A percentile compares a stretch with the other conserved stretches of the same genome.
Conservation (phyloP, 2,113 vertebrate genomes). For the Salvelinus namaycush region DNA sequence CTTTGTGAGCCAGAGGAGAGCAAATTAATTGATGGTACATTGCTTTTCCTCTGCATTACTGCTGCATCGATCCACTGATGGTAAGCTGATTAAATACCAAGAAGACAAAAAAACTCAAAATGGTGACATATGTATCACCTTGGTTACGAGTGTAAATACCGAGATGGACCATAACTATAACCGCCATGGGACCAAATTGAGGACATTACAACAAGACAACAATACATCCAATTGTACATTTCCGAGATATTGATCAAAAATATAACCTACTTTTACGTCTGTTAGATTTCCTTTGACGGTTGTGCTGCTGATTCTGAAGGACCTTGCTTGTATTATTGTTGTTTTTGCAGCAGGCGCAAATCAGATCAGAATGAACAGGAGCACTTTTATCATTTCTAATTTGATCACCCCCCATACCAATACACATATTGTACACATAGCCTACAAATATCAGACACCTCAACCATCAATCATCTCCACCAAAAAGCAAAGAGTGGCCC, state of each 20-base stretch:
- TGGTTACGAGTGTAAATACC: slow-evolving; percentile 52
- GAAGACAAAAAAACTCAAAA: slow-evolving; percentile 26
- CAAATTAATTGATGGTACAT: slow-evolving; percentile 16
- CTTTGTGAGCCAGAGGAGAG: background rate
- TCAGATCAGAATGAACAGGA: slow-evolving; percentile 17
- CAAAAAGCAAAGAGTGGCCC: background rate
- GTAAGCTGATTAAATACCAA: slow-evolving; percentile 2
- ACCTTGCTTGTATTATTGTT: background rate
- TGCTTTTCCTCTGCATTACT: slow-evolving; percentile 20
- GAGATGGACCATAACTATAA: slow-evolving; percentile 55
- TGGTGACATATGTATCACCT: slow-evolving; percentile 20
- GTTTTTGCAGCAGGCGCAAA: background rate
- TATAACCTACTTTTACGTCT: background rate
- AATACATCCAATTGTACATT: slow-evolving; percentile 1
- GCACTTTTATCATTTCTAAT: slow-evolving; percentile 30
- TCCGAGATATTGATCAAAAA: background rate
- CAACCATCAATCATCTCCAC: background rate
- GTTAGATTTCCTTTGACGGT: background rate
- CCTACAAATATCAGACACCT: background rate
- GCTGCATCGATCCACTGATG: slow-evolving; percentile 14
- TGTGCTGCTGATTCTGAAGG: background rate
- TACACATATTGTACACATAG: background rate
- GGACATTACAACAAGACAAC: slow-evolving; percentile 7
- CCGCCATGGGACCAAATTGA: slow-evolving; percentile 60
- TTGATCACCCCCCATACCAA: no score